Evolutionary conservation across 2,888 invertebrate genomes (phyloP).

Genomic region (Neocrepidodera transversa): DNA sequence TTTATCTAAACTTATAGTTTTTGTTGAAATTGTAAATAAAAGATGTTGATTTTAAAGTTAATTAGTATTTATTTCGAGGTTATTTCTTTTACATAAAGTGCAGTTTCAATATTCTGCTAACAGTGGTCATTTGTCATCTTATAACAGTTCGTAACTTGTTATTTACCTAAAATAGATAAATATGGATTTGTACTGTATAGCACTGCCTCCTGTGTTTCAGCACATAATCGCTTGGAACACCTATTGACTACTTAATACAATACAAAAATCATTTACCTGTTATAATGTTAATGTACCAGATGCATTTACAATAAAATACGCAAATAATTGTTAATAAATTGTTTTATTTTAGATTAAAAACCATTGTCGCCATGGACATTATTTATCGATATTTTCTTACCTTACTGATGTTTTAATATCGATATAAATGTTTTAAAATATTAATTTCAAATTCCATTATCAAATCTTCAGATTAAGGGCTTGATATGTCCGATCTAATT

Average conservation of each 20-base stretch:
- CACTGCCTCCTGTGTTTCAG: conserved; percentile 62
- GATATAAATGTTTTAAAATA: no score
- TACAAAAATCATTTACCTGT: conserved; percentile 59
- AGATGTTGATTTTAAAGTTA: neutral
- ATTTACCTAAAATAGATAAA: conserved; percentile 20
- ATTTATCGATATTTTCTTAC: no score
- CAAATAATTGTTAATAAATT: conserved; percentile 58
- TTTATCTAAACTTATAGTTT: neutral
- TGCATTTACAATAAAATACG: conserved; percentile 63
- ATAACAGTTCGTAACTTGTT: conserved; percentile 19
- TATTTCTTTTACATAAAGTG: neutral
- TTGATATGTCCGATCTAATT: no score
- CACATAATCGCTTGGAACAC: conserved; percentile 62
- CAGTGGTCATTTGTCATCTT: conserved; percentile 8
- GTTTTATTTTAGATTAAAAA: conserved; percentile 37
- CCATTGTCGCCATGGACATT: no score
- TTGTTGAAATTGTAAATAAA: neutral
- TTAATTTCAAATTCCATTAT: no score
- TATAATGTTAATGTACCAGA: conserved; percentile 62
- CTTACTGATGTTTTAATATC: no score
- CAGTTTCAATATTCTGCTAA: conserved; percentile 17
- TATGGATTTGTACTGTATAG: conserved; percentile 60
- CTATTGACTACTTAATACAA: conserved; percentile 61
- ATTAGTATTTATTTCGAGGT: no score
- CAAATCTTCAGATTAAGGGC: no score